A percentile compares a stretch with the other conserved stretches of the same genome.
Conservation (phyloP, 2,888 invertebrate genomes). For the Amphimallon solstitiale region DNA sequence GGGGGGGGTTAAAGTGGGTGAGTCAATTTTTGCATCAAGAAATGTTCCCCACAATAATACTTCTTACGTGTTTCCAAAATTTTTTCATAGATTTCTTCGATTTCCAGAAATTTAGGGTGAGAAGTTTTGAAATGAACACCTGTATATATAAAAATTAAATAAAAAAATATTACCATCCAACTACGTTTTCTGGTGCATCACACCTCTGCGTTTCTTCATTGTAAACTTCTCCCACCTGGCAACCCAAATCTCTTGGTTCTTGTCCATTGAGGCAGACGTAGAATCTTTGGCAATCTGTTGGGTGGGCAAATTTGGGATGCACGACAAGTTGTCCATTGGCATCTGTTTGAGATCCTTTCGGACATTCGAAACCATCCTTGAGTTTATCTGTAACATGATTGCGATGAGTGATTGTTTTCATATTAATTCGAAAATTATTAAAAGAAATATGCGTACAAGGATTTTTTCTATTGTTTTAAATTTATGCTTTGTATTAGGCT, state of each 20-base stretch:
- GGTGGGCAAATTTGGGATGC: slow-evolving; percentile 88
- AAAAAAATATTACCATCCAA: slow-evolving; percentile 78
- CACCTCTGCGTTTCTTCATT: slow-evolving; percentile 86
- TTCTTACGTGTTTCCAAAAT: too few species aligned
- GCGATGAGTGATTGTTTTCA: too few species aligned
- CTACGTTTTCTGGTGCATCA: slow-evolving; percentile 90
- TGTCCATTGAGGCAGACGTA: slow-evolving; percentile 89
- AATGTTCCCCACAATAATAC: too few species aligned
- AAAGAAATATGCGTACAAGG: too few species aligned
- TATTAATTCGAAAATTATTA: too few species aligned
- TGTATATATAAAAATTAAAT: slow-evolving; percentile 22
- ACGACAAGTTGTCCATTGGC: slow-evolving; percentile 77
- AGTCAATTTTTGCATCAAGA: too few species aligned
- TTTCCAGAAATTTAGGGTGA: too few species aligned
- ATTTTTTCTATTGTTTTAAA: too few species aligned
- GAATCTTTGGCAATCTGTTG: slow-evolving; percentile 90
- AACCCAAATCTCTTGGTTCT: slow-evolving; percentile 88
- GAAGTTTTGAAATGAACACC: too few species aligned
- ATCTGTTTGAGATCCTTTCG: slow-evolving; percentile 74
- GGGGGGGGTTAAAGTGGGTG: too few species aligned
- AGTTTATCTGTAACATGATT: slow-evolving; percentile 70
- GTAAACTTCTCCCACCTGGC: slow-evolving; percentile 89
- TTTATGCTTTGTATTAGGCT: too few species aligned
- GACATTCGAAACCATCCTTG: slow-evolving; percentile 88
- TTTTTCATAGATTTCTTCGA: too few species aligned